Percentiles rank a stretch among this genome's conserved stretches.
phyloP scores from a whole-genome alignment of 1,140 invertebrate species.

The Calosoma granatense region DNA sequence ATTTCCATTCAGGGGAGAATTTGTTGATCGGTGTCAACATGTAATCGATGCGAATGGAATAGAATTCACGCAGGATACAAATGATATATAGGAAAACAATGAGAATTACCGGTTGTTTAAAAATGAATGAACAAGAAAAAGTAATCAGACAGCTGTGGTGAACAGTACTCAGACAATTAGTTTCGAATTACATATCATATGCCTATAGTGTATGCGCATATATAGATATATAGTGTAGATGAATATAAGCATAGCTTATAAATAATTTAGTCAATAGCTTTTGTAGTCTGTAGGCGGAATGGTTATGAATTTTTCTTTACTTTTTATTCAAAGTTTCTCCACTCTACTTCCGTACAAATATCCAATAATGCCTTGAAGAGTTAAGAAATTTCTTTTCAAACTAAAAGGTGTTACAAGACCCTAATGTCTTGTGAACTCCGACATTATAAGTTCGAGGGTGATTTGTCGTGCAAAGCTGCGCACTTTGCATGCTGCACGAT shows the following conservation, averaged over 20 bases:
- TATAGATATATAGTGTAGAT: too few relatives aligned
- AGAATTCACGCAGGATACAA: too few relatives aligned
- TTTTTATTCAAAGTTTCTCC: slow-evolving; percentile 4
- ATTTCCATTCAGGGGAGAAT: too few relatives aligned
- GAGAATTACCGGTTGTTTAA: too few relatives aligned
- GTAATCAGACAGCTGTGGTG: too few relatives aligned
- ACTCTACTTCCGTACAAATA: background rate
- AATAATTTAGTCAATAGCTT: background rate
- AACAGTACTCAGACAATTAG: too few relatives aligned
- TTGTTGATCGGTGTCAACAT: too few relatives aligned
- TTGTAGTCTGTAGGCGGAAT: background rate
- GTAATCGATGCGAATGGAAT: too few relatives aligned
- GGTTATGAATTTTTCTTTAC: background rate
- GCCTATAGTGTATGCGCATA: too few relatives aligned
- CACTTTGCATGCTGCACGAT: background rate
- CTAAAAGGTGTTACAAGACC: slow-evolving; percentile 5
- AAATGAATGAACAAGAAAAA: too few relatives aligned
- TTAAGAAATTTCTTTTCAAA: slow-evolving; percentile 1
- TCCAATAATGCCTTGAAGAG: slow-evolving; percentile 4
- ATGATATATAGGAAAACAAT: too few relatives aligned
- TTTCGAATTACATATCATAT: background rate
- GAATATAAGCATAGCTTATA: too few relatives aligned
- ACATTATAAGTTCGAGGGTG: slow-evolving; percentile 6
- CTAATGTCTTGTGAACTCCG: background rate
- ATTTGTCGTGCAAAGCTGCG: background rate